Conservation (phyloP, 2,797 vertebrate genomes). For the Cirrhinus mrigala region DNA sequence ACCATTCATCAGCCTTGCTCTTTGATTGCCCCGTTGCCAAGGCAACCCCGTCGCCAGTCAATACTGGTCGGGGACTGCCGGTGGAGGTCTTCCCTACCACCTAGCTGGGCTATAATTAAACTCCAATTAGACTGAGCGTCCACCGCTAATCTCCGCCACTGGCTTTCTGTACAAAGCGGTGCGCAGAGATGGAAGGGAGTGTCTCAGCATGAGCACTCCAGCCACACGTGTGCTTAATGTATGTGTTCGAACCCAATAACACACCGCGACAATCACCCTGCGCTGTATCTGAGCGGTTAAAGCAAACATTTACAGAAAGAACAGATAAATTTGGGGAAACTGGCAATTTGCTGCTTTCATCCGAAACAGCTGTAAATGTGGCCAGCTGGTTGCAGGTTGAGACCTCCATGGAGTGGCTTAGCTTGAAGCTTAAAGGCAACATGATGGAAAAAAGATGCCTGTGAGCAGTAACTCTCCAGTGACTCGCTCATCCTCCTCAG, state of each 20-base stretch:
- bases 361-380: background rate
- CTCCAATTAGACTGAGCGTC: slow-evolving; percentile 67
- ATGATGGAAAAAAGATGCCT: slow-evolving; percentile 10
- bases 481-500: background rate
- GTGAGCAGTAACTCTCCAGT: slow-evolving; percentile 27
- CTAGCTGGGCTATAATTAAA: slow-evolving; percentile 77
- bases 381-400: background rate
- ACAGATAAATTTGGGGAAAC: background rate
- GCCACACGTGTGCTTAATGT: slow-evolving; percentile 8
- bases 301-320: background rate
- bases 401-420: slow-evolving; percentile 9
- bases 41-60: slow-evolving; percentile 72
- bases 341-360: slow-evolving; percentile 14
- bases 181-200: slow-evolving; percentile 13
- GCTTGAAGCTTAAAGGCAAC: background rate
- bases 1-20: slow-evolving; percentile 62
- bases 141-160: slow-evolving; percentile 58
- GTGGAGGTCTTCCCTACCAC: slow-evolving; percentile 64
- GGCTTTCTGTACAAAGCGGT: slow-evolving; percentile 40
- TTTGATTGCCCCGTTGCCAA: slow-evolving; percentile 79
- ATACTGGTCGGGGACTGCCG: slow-evolving; percentile 59
- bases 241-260: slow-evolving; percentile 8
- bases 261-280: background rate
- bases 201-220: background rate
- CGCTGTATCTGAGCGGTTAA: background rate